Evolutionary conservation across 2,888 invertebrate species (phyloP).

Genomic region (Nasonovia ribisnigri): DNA sequence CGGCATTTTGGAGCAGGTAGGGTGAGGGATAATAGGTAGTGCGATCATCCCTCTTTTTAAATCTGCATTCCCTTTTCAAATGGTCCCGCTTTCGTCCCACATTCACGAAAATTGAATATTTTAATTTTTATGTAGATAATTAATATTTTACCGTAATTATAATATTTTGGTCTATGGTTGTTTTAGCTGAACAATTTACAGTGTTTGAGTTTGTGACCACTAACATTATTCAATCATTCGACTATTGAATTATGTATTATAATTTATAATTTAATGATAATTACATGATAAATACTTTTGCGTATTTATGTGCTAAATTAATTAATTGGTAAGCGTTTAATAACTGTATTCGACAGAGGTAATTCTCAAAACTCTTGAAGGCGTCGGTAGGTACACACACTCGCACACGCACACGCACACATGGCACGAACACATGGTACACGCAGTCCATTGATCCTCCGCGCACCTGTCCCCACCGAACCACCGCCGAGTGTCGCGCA

Average conservation of each 20-base stretch:
- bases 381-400: not conserved
- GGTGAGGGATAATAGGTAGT: not conserved
- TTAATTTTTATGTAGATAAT: not conserved
- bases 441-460: slow-evolving; percentile 51
- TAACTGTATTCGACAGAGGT: too few species aligned
- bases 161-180: not conserved
- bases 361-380: not conserved
- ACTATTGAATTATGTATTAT: too few species aligned
- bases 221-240: not conserved
- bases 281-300: not conserved
- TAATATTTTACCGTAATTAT: not conserved
- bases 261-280: not conserved
- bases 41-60: not conserved
- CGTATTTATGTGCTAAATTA: not conserved
- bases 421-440: not conserved
- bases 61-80: not conserved
- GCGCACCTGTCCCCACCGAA: slow-evolving; percentile 39
- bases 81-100: not conserved
- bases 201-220: not conserved
- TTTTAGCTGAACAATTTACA: not conserved
- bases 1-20: not conserved
- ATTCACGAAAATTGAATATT: not conserved
- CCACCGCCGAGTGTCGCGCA: not conserved
- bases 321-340: too few species aligned
- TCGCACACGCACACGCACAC: not conserved